Conservation (phyloP, 2,113 vertebrate genomes). For the Hydrochoerus hydrochaeris region DNA sequence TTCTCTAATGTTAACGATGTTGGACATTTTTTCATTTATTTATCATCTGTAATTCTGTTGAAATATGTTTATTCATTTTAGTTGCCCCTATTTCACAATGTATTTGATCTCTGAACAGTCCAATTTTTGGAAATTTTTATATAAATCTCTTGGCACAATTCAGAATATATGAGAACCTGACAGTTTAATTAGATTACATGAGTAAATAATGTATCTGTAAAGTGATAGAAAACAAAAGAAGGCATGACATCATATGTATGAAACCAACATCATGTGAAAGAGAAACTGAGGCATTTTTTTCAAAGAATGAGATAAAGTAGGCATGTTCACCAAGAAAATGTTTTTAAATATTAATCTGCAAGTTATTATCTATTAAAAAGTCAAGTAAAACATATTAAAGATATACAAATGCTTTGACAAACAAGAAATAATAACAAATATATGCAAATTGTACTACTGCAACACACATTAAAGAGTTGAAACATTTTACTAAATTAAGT, state of each 20-base stretch:
- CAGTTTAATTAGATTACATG: neutral
- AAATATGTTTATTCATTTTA: neutral
- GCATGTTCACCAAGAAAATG: neutral
- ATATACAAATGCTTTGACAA: neutral
- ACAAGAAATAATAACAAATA: neutral
- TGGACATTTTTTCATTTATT: neutral
- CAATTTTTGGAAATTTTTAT: neutral
- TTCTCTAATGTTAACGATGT: neutral
- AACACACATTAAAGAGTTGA: neutral
- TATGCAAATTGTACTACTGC: neutral
- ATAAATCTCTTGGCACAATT: neutral
- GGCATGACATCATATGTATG: neutral
- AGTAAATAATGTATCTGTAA: neutral
- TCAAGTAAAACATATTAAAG: neutral
- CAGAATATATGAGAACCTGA: neutral
- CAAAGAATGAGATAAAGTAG: neutral
- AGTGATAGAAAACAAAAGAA: neutral
- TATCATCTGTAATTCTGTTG: neutral
- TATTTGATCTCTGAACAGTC: neutral
- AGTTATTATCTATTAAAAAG: neutral
- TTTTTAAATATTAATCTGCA: neutral
- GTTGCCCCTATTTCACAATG: neutral
- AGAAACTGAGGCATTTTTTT: neutral
- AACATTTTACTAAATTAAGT: neutral
- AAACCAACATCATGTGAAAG: neutral